Evolutionary conservation across 2,888 invertebrate species (phyloP), one percentile per base, ranked within the genome.

Genomic region (Lingula anatina): DNA sequence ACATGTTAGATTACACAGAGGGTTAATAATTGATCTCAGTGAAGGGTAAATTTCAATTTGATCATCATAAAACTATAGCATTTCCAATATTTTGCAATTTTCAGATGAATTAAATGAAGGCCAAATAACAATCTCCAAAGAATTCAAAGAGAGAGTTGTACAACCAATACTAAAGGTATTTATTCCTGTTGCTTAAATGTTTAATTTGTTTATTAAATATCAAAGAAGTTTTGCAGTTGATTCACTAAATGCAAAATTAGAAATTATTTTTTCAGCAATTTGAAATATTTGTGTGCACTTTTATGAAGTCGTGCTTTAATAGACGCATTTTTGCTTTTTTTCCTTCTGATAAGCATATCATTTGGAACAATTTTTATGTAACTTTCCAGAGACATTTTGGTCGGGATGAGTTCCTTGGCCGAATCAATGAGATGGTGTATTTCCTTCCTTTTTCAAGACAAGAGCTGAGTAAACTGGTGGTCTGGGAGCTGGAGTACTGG

Each of bases 391-490:
- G 81, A 37, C 89, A 91, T 78, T 93, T 93, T 75, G 83, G 85
- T 44, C 81, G 92, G 53, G 92, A 93, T 78, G 92, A 93, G 78
- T 93, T 93, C 80, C 81, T 93, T 26, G 93, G 93, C 1, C 82
- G 93, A 60, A 93, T 93, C 70, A 93, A 92, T 78, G 93, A 93
- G 80, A 89, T 93, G 61, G 89, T 93, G 27, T 93, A 93, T 75
- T 93, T 93, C 77, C 79, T 93, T 66, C 92, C 92, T 20, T 93
- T 93, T 80, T 90, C 90, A 15, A 82, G 87, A 50, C 82, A 83
- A 47, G 92, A 93, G 78, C 79, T 93, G 46, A 81, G 86, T 53
- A 83, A 87, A 65, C 81, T 93, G 45, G 91, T 92, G 18, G 80
- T 83, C 31, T 83, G 83, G 66, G 91, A 93, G 79, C 80, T 93